These are phyloP conservation scores for Bradypodion ventrale DNA, from an alignment of 2,797 vertebrate genomes.

Conservation along the genomic window DNA sequence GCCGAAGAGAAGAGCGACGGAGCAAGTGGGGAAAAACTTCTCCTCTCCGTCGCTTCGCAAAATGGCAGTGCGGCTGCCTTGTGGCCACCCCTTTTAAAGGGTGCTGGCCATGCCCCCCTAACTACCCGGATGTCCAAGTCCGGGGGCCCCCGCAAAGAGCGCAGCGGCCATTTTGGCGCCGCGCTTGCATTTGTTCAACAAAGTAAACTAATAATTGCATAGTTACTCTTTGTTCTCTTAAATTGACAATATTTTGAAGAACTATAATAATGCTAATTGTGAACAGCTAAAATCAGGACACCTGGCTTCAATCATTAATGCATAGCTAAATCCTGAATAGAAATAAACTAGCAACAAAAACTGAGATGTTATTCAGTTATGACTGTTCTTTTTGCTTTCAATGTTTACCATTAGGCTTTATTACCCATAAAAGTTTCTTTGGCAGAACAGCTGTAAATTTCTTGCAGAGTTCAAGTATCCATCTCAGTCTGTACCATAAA, in stretches of 20 bases:
- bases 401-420: conserved; percentile 28
- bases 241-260: not conserved
- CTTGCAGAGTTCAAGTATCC: conserved; percentile 4
- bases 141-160: no score
- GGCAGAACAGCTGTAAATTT: not conserved
- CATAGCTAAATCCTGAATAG: conserved; percentile 15
- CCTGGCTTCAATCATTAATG: conserved; percentile 33
- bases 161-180: no score
- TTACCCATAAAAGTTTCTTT: conserved; percentile 34
- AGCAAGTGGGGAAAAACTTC: no score
- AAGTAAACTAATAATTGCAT: not conserved
- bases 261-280: conserved; percentile 39
- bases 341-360: conserved; percentile 10
- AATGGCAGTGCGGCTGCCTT: no score
- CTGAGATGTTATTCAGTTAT: no score
- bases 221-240: not conserved
- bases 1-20: no score
- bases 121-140: no score
- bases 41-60: no score
- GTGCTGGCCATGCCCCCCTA: no score
- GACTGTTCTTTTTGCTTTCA: conserved; percentile 34
- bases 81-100: no score
- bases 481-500: conserved; percentile 18
- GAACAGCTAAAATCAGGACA: conserved; percentile 26
- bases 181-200: no score